Evolutionary conservation across 2,797 vertebrate species (phyloP), one percentile per base, ranked within the genome.

Genomic region (Chaunax sp.): DNA sequence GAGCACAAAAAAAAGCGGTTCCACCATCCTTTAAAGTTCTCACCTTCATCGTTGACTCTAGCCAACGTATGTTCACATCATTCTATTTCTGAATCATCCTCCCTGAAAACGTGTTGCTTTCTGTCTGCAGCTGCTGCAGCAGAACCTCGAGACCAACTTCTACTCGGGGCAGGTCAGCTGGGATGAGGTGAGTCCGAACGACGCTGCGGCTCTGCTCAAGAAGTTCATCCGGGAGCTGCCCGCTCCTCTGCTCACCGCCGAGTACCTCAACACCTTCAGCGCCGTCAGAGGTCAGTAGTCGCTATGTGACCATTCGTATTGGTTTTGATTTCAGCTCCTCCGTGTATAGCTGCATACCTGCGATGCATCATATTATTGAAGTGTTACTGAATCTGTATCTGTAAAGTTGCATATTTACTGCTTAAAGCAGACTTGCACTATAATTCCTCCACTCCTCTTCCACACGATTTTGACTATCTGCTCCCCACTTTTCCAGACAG

Each of bases 141-240:
- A 96, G 88, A 94, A 92, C 78, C 75, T 97, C 38, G 96, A 97
- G 81, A 86, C 75, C 56, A 94, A 92, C 15, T 97, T 97, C 83
- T 97, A 96, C 69, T 81, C 84, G 0, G 94, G 93, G 0, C 91
- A 91, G 14, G 92, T 98, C 82, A 69, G 50, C 63, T 98, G 96
- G 96, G 96, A 97, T 0, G 95, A 96, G 15, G 95, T 97, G 40
- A 95, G 95, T 68, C 94, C 95, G 19, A 97, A 96, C 0, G 97
- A 98, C 0, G 94, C 94, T 0, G 95, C 96, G 0, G 95, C 96
- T 1, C 90, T 98, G 18, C 94, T 98, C 23, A 98, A 98, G 91
- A 95, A 95, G 65, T 96, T 98, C 85, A 96, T 98, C 84, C 85
- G 96, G 1, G 96, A 97, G 53, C 95, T 98, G 35, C 97, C 95